These are phyloP conservation scores for Rhinogobius similis DNA, from an alignment of 2,113 vertebrate genomes.

Conservation along the genomic window DNA sequence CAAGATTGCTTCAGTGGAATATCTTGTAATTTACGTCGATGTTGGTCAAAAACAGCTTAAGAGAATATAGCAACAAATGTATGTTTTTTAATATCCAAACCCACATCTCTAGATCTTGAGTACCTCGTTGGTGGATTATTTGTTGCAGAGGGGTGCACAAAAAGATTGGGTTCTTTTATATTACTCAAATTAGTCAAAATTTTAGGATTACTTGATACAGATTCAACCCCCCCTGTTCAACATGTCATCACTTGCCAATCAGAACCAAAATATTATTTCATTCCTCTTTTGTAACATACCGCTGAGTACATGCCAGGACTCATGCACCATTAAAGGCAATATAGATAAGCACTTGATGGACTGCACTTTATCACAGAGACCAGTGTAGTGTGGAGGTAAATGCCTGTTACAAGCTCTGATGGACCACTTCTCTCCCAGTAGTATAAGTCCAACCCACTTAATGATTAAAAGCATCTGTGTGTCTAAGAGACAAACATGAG, in stretches of 20 bases:
- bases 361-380: neutral
- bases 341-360: neutral
- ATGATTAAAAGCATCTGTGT: neutral
- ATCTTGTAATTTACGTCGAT: too few relatives aligned
- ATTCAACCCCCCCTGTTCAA: neutral
- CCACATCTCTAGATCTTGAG: neutral
- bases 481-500: neutral
- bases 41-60: too few relatives aligned
- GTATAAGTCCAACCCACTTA: neutral
- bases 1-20: neutral
- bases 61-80: too few relatives aligned
- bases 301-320: neutral
- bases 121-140: neutral
- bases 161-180: too few relatives aligned
- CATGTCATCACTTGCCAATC: neutral
- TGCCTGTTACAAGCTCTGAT: slow-evolving; percentile 6
- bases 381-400: slow-evolving; percentile 1
- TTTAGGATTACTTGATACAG: neutral
- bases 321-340: slow-evolving; percentile 5
- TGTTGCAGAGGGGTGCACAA: too few relatives aligned
- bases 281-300: neutral
- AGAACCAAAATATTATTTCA: neutral
- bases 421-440: neutral
- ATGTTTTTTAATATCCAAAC: too few relatives aligned
- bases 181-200: neutral